A percentile compares a stretch with the other conserved stretches of the same genome.
These are phyloP conservation scores for Hemistola chrysoprasaria DNA, from an alignment of 2,888 invertebrate species.

Conservation along the genomic window DNA sequence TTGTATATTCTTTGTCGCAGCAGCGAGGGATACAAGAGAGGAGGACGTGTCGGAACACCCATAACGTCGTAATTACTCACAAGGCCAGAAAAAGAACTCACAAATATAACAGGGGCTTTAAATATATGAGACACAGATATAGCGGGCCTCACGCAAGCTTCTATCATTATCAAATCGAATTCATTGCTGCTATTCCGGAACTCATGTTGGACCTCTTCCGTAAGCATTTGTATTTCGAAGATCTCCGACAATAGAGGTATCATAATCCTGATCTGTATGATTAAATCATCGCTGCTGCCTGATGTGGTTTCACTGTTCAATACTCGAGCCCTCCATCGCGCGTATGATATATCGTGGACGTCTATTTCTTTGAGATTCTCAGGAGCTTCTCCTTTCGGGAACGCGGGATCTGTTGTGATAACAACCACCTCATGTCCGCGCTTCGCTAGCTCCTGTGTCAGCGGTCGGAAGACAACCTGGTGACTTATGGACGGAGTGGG, in stretches of 20 bases:
- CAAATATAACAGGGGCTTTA: slow-evolving; percentile 26
- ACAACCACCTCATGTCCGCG: slow-evolving; percentile 54
- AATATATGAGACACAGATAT: slow-evolving; percentile 24
- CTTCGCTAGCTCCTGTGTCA: slow-evolving; percentile 44
- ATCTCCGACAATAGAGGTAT: too few relatives aligned
- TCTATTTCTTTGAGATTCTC: slow-evolving; percentile 49
- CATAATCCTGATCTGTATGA: too few relatives aligned
- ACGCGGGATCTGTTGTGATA: slow-evolving; percentile 44
- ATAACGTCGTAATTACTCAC: slow-evolving; percentile 10
- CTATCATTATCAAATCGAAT: slow-evolving; percentile 31
- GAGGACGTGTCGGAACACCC: slow-evolving; percentile 10
- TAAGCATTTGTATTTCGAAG: background rate
- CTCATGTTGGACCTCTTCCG: slow-evolving; percentile 11
- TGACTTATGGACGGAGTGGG: slow-evolving; percentile 51
- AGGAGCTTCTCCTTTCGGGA: slow-evolving; percentile 23
- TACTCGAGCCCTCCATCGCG: slow-evolving; percentile 6
- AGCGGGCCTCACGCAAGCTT: slow-evolving; percentile 24
- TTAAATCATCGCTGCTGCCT: too few relatives aligned
- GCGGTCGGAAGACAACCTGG: slow-evolving; percentile 41
- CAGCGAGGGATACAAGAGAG: slow-evolving; percentile 3
- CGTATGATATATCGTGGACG: slow-evolving; percentile 33
- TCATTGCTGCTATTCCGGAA: slow-evolving; percentile 10
- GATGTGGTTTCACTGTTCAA: too few relatives aligned
- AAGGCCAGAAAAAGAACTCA: slow-evolving; percentile 22
- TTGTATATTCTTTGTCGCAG: slow-evolving; percentile 8